These are phyloP conservation scores for Mamestra brassicae DNA, from an alignment of 2,888 invertebrate species.

Conservation along the genomic window DNA sequence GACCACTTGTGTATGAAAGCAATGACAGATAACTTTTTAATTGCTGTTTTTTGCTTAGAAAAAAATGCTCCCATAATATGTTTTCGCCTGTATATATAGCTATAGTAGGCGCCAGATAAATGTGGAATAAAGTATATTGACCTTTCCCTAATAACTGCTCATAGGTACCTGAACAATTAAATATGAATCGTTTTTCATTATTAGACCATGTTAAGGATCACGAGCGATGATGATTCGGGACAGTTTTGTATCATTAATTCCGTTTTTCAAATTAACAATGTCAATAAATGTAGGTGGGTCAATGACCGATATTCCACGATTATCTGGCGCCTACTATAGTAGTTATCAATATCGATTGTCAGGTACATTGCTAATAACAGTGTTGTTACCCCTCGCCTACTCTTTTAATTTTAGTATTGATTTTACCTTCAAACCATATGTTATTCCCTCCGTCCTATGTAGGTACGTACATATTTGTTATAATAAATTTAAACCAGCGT, in stretches of 20 bases:
- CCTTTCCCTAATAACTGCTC: too few species aligned
- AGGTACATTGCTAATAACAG: constrained; percentile 2
- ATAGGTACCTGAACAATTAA: too few species aligned
- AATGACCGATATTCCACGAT: too few species aligned
- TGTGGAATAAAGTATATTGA: too few species aligned
- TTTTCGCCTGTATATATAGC: neutral
- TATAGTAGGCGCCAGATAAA: too few species aligned
- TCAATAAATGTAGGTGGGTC: too few species aligned
- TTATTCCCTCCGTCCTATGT: neutral
- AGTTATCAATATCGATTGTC: constrained; percentile 10
- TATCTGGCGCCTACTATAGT: too few species aligned
- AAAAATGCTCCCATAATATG: neutral
- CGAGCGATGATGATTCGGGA: too few species aligned
- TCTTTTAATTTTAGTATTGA: neutral
- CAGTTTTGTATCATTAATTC: too few species aligned
- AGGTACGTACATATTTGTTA: neutral
- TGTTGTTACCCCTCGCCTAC: neutral
- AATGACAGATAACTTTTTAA: constrained; percentile 29
- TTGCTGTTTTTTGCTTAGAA: constrained; percentile 3
- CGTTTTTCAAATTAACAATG: too few species aligned
- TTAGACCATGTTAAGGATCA: too few species aligned
- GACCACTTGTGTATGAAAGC: neutral
- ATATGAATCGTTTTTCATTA: too few species aligned
- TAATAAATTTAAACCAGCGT: neutral
- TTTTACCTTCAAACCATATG: neutral